These are phyloP conservation scores for Anthopleura xanthogrammica DNA, from an alignment of 92 coral and sea anemone species.

Conservation along the genomic window DNA sequence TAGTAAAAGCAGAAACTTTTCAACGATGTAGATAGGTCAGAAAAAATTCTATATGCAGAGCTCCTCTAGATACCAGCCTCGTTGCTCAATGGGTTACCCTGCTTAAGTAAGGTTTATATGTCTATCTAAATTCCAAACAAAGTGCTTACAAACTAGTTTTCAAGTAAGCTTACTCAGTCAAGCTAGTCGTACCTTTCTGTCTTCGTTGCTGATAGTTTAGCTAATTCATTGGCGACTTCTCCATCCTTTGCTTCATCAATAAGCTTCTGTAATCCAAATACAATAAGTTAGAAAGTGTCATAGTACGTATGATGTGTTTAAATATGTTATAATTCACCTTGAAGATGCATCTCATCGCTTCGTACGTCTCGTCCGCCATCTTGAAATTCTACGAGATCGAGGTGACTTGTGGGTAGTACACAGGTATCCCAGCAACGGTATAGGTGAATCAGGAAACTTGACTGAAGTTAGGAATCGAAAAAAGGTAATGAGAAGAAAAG, in stretches of 20 bases:
- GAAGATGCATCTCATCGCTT: conserved; percentile 8
- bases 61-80: too few species aligned
- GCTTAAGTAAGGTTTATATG: too few species aligned
- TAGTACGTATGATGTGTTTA: neutral
- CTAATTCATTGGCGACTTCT: conserved; percentile 11
- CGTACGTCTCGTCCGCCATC: conserved; percentile 28
- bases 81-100: too few species aligned
- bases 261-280: neutral
- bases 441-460: too few species aligned
- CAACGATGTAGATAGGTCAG: neutral
- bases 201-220: conserved; percentile 10
- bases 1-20: too few species aligned
- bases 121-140: too few species aligned
- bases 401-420: neutral
- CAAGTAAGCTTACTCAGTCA: neutral
- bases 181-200: conserved; percentile 4
- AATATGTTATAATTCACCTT: conserved; percentile 12
- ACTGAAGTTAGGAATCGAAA: too few species aligned
- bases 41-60: too few species aligned
- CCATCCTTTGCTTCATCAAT: conserved; percentile 11
- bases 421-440: conserved; percentile 16
- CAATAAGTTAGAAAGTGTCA: neutral
- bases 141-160: neutral
- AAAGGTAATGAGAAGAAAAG: too few species aligned
- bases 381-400: neutral